A percentile compares a stretch with the other conserved stretches of the same genome.
phyloP scores from a whole-genome alignment of 2,888 invertebrate genomes.

The Drosophila helvetica region DNA sequence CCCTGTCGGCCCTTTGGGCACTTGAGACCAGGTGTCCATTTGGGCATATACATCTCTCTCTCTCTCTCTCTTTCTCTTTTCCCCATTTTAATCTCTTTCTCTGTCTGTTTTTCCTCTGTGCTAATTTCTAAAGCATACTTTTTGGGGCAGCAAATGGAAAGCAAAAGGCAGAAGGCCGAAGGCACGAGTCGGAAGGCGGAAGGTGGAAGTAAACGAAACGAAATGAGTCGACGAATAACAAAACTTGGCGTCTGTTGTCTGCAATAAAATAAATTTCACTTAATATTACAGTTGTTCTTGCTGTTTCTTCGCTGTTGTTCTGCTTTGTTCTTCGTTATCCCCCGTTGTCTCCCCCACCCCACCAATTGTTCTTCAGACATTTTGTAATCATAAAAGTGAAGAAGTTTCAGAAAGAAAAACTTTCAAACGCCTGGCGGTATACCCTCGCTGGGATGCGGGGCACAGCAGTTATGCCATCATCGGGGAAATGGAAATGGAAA shows the following conservation, averaged over 20 bases:
- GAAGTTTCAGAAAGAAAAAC: constrained; percentile 21
- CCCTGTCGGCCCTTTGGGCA: too few species aligned
- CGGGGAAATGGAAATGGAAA: too few species aligned
- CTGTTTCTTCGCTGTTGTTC: neutral
- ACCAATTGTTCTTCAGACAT: constrained; percentile 41
- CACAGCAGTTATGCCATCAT: neutral
- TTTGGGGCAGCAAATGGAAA: constrained; percentile 8
- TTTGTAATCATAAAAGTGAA: constrained; percentile 45
- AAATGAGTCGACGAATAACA: constrained; percentile 22
- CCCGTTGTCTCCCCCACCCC: constrained; percentile 17
- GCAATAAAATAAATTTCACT: constrained; percentile 70
- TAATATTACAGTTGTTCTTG: constrained; percentile 52
- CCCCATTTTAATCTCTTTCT: neutral
- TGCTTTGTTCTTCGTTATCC: constrained; percentile 18
- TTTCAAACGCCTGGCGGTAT: constrained; percentile 25
- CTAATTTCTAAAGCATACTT: constrained; percentile 45
- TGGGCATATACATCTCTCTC: constrained; percentile 19
- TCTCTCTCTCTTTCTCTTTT: neutral
- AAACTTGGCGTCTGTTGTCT: constrained; percentile 50
- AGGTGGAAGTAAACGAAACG: constrained; percentile 17
- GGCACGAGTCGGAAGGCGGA: neutral
- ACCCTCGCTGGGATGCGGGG: neutral
- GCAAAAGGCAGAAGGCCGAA: too few species aligned
- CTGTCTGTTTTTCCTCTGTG: constrained; percentile 30
- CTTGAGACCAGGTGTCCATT: constrained; percentile 9